Conservation (phyloP, 2,888 invertebrate genomes). For the Agrilus mali region DNA sequence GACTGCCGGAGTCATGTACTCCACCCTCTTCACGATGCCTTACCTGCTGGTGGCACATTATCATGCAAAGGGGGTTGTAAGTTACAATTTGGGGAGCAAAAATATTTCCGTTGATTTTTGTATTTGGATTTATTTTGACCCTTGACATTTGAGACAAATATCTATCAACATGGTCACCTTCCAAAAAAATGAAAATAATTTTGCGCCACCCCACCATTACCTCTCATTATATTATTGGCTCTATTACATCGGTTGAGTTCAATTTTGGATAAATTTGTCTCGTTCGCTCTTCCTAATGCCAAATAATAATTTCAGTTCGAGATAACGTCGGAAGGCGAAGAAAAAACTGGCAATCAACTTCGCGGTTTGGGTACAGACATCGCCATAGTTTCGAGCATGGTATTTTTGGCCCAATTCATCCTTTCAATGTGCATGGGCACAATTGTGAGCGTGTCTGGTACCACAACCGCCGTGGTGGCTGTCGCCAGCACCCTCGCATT, state of each 20-base stretch:
- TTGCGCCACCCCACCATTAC: too few species aligned
- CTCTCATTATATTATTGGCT: too few species aligned
- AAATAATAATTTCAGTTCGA: conserved; percentile 46
- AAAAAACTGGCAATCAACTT: conserved; percentile 45
- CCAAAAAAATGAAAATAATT: too few species aligned
- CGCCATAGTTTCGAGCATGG: conserved; percentile 90
- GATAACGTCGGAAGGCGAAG: conserved; percentile 40
- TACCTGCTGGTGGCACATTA: conserved; percentile 89
- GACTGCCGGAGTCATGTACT: conserved; percentile 94
- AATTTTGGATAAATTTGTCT: conserved; percentile 2
- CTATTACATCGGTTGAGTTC: conserved; percentile 1
- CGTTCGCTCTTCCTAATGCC: background rate
- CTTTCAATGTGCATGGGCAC: conserved; percentile 79
- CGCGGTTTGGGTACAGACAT: conserved; percentile 91
- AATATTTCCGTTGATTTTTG: background rate
- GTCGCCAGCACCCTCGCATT: conserved; percentile 75
- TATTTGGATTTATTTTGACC: too few species aligned
- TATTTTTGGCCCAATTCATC: conserved; percentile 84
- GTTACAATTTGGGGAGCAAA: conserved; percentile 16
- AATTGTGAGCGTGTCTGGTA: conserved; percentile 66
- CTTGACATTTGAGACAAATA: too few species aligned
- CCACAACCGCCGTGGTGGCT: conserved; percentile 79
- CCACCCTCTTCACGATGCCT: conserved; percentile 94
- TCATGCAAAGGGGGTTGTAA: conserved; percentile 80
- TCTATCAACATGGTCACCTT: too few species aligned